Evolutionary conservation across 2,113 vertebrate species (phyloP), one percentile per base, ranked within the genome.

Genomic region (Chelonoidis abingdonii): DNA sequence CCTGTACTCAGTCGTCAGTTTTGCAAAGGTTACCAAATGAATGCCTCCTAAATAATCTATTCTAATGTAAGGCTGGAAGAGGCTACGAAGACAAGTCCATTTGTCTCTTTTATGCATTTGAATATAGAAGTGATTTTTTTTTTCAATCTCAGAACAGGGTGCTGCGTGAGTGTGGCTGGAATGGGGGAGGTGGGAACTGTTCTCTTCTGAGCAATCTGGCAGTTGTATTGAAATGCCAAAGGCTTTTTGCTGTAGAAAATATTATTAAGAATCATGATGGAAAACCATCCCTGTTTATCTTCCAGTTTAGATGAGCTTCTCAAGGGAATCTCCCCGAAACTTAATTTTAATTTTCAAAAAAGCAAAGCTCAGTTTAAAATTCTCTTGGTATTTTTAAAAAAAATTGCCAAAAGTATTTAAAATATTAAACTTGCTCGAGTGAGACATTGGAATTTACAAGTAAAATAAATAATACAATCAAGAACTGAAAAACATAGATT

Each of bases 391-490:
- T 97, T 85, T 93, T 90, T 80, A 38, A 93, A 97, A 94, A 78
- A 80, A 95, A 95, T 83, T 93, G 25, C 82, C 93, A 85, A 94
- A 94, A 98, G 92, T 96, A 85, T 98, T 97, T 97, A 98, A 97
- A 98, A 96, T 96, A 95, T 78, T 83, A 94, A 98, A 97, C 87
- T 97, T 96, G 93, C 91, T 98, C 95, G 94, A 97, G 85, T 97
- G 96, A 97, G 88, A 89, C 95, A 95, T 89, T 97, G 97, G 93
- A 97, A 92, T 98, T 97, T 96, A 93, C 91, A 97, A 93, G 88
- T 97, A 96, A 98, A 98, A 98, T 97, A 98, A 98, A 98, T 97
- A 98, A 98, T 97, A 98, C 97, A 97, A 98, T 98, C 96, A 98
- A 96, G 94, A 98, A 96, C 93, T 95, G 93, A 96, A 97, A 98